These are phyloP conservation scores for Plecotus auritus DNA, from an alignment of 2,113 vertebrate genomes.

Conservation along the genomic window DNA sequence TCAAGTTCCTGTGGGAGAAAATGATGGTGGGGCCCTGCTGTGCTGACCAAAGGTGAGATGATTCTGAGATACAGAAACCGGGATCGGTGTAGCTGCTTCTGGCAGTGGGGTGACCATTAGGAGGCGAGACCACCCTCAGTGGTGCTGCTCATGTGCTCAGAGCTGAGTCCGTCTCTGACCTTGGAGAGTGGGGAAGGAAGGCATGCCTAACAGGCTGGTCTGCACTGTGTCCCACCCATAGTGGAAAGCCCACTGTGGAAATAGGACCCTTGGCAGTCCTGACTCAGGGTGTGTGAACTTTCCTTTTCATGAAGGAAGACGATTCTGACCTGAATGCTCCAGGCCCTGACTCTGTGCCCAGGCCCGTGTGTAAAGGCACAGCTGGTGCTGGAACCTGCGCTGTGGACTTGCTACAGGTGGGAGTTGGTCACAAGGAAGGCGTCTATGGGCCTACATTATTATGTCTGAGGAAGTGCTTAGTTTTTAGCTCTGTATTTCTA, in stretches of 20 bases:
- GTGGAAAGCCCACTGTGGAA: neutral
- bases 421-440: neutral
- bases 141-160: accelerated
- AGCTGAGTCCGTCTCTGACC: neutral
- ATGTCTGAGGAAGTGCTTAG: neutral
- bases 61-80: neutral
- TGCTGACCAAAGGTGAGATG: neutral
- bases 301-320: neutral
- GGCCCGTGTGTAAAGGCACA: neutral
- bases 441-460: neutral
- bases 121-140: neutral
- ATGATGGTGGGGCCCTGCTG: neutral
- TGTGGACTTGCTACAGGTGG: neutral
- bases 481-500: conserved; percentile 24
- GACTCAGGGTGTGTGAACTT: neutral
- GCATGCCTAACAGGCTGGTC: neutral
- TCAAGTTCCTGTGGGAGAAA: neutral
- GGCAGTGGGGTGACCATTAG: neutral
- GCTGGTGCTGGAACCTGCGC: neutral
- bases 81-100: neutral
- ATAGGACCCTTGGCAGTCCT: neutral
- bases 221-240: accelerated
- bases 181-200: neutral
- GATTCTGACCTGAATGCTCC: neutral
- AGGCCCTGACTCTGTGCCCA: neutral